phyloP scores from a whole-genome alignment of 2,888 invertebrate genomes.

The Crocallis elinguaria region DNA sequence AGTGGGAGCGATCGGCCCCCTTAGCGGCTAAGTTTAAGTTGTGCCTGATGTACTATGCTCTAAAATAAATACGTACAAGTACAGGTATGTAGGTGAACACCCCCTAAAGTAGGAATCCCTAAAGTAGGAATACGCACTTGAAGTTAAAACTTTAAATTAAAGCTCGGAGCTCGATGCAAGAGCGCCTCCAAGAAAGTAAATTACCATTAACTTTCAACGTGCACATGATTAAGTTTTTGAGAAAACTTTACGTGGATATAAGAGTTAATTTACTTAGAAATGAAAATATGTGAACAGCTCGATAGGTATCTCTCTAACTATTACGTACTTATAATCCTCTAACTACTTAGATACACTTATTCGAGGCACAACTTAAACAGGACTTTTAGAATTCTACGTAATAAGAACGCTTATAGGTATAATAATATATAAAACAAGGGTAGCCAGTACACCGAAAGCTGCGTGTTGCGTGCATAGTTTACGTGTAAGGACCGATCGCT shows the following conservation, averaged over 20 bases:
- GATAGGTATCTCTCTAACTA: constrained; percentile 27
- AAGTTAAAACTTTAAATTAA: constrained; percentile 63
- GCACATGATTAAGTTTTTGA: constrained; percentile 55
- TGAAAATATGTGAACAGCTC: constrained; percentile 43
- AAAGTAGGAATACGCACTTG: constrained; percentile 49
- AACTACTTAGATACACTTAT: constrained; percentile 14
- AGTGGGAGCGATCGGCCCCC: constrained; percentile 78
- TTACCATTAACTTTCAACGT: constrained; percentile 60
- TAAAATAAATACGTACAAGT: constrained; percentile 23
- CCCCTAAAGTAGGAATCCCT: constrained; percentile 41
- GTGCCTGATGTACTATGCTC: constrained; percentile 56
- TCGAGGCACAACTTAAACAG: constrained; percentile 73
- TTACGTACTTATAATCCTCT: constrained; percentile 25
- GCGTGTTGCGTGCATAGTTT: constrained; percentile 76
- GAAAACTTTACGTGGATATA: constrained; percentile 50
- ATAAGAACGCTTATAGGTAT: constrained; percentile 58
- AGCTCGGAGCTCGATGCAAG: constrained; percentile 50
- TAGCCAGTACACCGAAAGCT: constrained; percentile 81
- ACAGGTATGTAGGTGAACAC: constrained; percentile 31
- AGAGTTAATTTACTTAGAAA: constrained; percentile 46
- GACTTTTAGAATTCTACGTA: constrained; percentile 61
- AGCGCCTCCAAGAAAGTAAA: constrained; percentile 56
- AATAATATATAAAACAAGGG: constrained; percentile 49
- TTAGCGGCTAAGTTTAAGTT: constrained; percentile 68
- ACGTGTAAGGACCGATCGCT: constrained; percentile 78